phyloP scores from a whole-genome alignment of 64 coral and sea anemone genomes.

The Trachythela sp. region DNA sequence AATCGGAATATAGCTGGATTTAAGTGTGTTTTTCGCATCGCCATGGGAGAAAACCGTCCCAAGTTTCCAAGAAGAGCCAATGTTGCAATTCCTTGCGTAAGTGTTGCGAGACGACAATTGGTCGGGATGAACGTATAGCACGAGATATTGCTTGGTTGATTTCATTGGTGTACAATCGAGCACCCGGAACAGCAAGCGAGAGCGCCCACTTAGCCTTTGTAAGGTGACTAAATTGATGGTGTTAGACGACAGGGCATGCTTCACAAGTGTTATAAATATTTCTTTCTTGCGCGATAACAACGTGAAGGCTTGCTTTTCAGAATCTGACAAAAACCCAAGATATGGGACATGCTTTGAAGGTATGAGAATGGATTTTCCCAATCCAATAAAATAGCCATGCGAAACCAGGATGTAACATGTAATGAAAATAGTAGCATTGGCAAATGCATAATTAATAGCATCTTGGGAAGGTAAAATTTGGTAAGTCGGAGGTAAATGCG shows the following conservation, averaged over 20 bases:
- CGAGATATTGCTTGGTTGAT: background rate
- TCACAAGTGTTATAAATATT: background rate
- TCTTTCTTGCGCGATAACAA: background rate
- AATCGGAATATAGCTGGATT: background rate
- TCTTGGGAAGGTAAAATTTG: too few relatives aligned
- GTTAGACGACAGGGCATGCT: background rate
- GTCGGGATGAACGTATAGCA: background rate
- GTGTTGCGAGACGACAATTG: background rate
- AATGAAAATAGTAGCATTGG: slow-evolving; percentile 13
- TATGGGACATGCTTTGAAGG: background rate
- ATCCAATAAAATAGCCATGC: background rate
- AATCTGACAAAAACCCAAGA: background rate
- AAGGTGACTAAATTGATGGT: background rate
- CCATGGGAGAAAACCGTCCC: too few relatives aligned
- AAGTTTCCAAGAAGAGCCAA: too few relatives aligned
- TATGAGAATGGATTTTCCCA: background rate
- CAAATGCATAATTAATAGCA: too few relatives aligned
- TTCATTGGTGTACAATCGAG: slow-evolving; percentile 17
- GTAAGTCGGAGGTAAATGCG: too few relatives aligned
- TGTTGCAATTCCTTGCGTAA: slow-evolving; percentile 27
- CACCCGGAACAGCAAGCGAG: slow-evolving; percentile 21
- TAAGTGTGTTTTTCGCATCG: background rate
- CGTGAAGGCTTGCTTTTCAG: background rate
- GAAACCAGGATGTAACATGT: background rate
- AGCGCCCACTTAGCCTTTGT: background rate